phyloP scores from a whole-genome alignment of 1,140 invertebrate genomes.

The Drosophila trapezifrons region DNA sequence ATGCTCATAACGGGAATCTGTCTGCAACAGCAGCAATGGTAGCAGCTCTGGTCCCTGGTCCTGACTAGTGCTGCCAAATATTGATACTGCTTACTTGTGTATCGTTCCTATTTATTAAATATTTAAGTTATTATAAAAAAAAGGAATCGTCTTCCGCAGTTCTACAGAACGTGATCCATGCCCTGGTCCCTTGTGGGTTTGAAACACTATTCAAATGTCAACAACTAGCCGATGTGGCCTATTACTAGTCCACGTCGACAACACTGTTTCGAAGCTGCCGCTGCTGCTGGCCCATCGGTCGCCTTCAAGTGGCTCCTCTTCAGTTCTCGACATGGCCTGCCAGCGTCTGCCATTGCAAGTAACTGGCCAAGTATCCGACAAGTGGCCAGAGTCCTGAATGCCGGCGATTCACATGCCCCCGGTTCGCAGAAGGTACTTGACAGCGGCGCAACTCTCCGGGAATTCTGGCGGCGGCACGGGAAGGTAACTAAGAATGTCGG shows the following conservation, averaged over 20 bases:
- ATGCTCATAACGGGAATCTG: conserved; percentile 25
- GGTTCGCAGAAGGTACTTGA: background rate
- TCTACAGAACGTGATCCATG: background rate
- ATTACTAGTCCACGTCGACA: background rate
- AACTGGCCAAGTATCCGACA: conserved; percentile 40
- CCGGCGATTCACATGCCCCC: conserved; percentile 16
- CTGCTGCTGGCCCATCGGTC: background rate
- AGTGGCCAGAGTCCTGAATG: conserved; percentile 48
- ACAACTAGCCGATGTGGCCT: background rate
- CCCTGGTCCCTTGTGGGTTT: no score
- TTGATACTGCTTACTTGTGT: no score
- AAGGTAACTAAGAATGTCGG: background rate
- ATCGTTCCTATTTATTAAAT: background rate
- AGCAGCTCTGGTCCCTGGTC: conserved; percentile 5
- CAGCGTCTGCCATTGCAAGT: conserved; percentile 40
- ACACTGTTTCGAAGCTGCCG: background rate
- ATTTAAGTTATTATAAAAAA: background rate
- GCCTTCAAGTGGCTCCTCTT: conserved; percentile 20
- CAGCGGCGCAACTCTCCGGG: conserved; percentile 8
- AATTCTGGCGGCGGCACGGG: background rate
- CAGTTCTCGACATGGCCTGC: conserved; percentile 22
- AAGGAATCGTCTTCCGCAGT: background rate
- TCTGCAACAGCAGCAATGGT: conserved; percentile 46
- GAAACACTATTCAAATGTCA: no score
- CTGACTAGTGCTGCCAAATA: conserved; percentile 2